These are phyloP conservation scores for Harlomillsia oculata DNA, from an alignment of 1,140 invertebrate genomes.

Conservation along the genomic window DNA sequence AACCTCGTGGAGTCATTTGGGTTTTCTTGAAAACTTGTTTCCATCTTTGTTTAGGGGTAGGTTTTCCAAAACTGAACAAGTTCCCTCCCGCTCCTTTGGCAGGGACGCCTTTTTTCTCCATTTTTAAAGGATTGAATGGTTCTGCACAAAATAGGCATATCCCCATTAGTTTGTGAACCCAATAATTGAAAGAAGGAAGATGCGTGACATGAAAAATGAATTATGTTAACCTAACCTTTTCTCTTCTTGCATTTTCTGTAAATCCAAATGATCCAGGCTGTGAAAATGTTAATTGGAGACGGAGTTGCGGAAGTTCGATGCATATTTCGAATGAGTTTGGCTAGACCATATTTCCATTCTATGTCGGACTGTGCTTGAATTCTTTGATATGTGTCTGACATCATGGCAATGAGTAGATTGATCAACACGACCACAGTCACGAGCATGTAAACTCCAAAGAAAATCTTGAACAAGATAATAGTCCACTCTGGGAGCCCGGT, in stretches of 20 bases:
- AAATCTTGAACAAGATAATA: constrained; percentile 43
- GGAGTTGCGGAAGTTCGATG: constrained; percentile 95
- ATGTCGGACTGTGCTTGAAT: constrained; percentile 99
- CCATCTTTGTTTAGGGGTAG: constrained; percentile 37
- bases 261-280: constrained; percentile 79
- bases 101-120: constrained; percentile 21
- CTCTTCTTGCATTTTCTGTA: constrained; percentile 65
- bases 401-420: constrained; percentile 99
- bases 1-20: constrained; percentile 40
- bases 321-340: constrained; percentile 97
- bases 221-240: constrained; percentile 42
- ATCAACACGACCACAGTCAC: constrained; percentile 95
- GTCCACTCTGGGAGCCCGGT: constrained; percentile 37
- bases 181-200: background rate
- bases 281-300: constrained; percentile 90
- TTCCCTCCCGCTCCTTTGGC: constrained; percentile 1
- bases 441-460: constrained; percentile 94
- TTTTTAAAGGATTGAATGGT: constrained; percentile 32
- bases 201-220: background rate
- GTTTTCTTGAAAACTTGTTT: constrained; percentile 40
- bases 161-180: background rate
- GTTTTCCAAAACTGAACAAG: constrained; percentile 30
- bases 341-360: constrained; percentile 99
- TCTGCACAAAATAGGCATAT: constrained; percentile 10
- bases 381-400: constrained; percentile 97